Percentiles rank a stretch among this genome's conserved stretches.
Evolutionary conservation across 2,888 invertebrate genomes (phyloP).

Genomic region (Lymantria monacha): DNA sequence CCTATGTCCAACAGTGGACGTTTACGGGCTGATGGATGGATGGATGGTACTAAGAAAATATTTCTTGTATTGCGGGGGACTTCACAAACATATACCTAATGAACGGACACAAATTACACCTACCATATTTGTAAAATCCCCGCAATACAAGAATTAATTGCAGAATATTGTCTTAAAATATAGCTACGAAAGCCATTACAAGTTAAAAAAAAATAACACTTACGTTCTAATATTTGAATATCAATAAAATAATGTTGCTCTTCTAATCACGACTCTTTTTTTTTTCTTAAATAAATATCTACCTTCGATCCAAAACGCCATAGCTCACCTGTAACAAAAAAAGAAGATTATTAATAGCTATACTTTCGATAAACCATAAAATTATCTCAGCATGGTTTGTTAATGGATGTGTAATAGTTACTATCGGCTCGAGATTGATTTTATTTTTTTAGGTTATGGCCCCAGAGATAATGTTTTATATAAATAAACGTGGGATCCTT

Average conservation of each 20-base stretch:
- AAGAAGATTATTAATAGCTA: constrained; percentile 30
- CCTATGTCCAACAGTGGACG: too few relatives aligned
- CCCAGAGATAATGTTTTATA: background rate
- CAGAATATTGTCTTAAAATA: too few relatives aligned
- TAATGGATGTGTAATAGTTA: constrained; percentile 22
- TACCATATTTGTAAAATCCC: too few relatives aligned
- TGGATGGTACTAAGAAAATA: too few relatives aligned
- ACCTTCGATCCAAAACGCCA: constrained; percentile 29
- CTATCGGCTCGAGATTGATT: constrained; percentile 10
- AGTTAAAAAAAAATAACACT: too few relatives aligned
- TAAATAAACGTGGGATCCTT: background rate
- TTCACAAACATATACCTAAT: too few relatives aligned
- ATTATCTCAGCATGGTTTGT: constrained; percentile 27
- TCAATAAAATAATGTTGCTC: background rate
- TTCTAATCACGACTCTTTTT: background rate
- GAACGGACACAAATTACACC: too few relatives aligned
- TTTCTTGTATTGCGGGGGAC: too few relatives aligned
- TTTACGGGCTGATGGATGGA: too few relatives aligned
- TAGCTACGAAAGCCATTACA: too few relatives aligned
- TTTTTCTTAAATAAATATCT: constrained; percentile 9
- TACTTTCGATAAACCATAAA: constrained; percentile 22
- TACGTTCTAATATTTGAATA: too few relatives aligned
- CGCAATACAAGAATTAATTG: too few relatives aligned
- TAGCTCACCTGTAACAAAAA: constrained; percentile 50
- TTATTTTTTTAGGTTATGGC: constrained; percentile 12